Conservation (phyloP, 2,888 invertebrate species). For the Aelia acuminata region DNA sequence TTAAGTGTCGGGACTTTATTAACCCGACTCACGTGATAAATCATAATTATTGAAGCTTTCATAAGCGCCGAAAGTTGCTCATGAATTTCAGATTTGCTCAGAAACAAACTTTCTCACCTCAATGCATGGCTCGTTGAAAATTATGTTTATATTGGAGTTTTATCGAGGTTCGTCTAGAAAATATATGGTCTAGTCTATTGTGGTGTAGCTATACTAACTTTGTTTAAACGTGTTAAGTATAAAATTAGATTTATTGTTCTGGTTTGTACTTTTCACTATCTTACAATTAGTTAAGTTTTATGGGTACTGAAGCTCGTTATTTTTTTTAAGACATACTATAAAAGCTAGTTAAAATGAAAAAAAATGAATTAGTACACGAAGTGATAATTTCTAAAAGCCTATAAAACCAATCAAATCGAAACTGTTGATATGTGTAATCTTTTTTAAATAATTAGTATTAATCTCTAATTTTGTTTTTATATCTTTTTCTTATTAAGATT, state of each 20-base stretch:
- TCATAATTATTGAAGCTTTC: constrained; percentile 30
- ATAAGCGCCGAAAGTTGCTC: background rate
- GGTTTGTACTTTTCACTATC: background rate
- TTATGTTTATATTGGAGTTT: background rate
- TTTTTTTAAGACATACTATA: background rate
- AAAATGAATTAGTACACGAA: too few species aligned
- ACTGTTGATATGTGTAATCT: too few species aligned
- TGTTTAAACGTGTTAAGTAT: background rate
- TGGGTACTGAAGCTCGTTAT: background rate
- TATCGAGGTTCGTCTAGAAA: background rate
- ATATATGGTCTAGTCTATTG: too few species aligned
- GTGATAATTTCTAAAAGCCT: too few species aligned
- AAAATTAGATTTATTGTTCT: background rate
- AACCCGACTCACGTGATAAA: background rate
- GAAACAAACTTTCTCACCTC: constrained; percentile 6
- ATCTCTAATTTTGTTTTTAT: too few species aligned
- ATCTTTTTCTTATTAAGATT: too few species aligned
- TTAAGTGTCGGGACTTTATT: constrained; percentile 8
- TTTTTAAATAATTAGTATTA: too few species aligned
- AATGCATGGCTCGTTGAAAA: background rate
- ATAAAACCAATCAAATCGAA: too few species aligned
- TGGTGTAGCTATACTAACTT: background rate
- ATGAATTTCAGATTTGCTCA: constrained; percentile 25
- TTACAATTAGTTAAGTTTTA: background rate
- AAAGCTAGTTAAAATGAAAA: too few species aligned